Percentiles rank a stretch among this genome's conserved stretches.
Evolutionary conservation across 2,797 vertebrate genomes (phyloP).

Genomic region (Tachyglossus aculeatus): DNA sequence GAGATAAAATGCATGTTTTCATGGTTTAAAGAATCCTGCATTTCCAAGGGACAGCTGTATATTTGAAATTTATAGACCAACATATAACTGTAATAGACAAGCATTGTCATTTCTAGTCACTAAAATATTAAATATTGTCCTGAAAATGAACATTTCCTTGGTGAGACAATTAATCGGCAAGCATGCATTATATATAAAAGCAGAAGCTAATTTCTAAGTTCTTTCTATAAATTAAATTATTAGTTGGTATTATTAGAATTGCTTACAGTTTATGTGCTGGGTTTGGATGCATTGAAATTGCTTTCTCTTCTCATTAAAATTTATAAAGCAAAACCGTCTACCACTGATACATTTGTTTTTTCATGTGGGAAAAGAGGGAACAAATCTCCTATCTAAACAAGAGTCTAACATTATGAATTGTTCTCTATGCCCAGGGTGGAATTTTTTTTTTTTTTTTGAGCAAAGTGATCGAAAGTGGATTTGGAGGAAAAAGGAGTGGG

Average conservation of each 20-base stretch:
- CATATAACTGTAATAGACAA: too few species aligned
- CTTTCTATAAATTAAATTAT: neutral
- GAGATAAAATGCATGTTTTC: neutral
- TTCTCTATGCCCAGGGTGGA: neutral
- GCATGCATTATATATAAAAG: neutral
- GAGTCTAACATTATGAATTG: slow-evolving; percentile 1
- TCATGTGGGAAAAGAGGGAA: neutral
- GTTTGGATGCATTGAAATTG: neutral
- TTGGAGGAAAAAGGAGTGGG: neutral
- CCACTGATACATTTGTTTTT: neutral
- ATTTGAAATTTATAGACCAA: neutral
- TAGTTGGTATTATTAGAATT: neutral
- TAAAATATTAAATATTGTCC: too few species aligned
- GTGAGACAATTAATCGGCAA: too few species aligned
- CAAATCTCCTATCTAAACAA: neutral
- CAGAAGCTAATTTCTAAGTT: neutral
- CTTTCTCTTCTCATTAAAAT: neutral
- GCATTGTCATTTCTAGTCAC: neutral
- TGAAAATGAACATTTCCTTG: too few species aligned
- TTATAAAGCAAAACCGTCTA: neutral
- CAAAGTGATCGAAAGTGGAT: neutral
- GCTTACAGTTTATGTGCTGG: neutral
- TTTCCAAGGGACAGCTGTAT: neutral
- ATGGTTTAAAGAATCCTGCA: neutral
- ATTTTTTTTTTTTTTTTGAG: neutral